Evolutionary conservation across 1,140 invertebrate genomes (phyloP).

Genomic region (Drosophila sechellia): DNA sequence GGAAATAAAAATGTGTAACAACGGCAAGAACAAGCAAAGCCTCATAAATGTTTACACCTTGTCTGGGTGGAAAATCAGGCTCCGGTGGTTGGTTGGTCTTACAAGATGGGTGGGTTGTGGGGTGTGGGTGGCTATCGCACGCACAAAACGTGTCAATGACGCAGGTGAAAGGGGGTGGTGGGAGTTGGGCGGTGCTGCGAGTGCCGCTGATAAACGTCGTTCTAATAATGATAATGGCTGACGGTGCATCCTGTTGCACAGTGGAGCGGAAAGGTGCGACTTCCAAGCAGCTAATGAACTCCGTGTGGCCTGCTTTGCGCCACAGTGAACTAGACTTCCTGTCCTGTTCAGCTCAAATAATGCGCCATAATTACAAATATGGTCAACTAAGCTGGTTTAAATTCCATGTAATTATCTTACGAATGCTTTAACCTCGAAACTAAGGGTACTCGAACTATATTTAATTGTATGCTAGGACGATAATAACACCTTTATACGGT

Average conservation of each 20-base stretch:
- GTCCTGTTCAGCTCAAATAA: neutral
- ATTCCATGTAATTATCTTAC: no score
- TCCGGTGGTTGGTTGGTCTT: slow-evolving; percentile 5
- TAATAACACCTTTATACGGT: no score
- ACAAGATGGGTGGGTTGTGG: slow-evolving; percentile 7
- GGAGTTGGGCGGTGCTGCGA: neutral
- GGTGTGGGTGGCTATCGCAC: slow-evolving; percentile 14
- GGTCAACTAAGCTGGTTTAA: no score
- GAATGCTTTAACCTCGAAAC: no score
- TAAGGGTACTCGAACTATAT: no score
- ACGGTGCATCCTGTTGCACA: slow-evolving; percentile 56
- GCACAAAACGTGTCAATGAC: slow-evolving; percentile 75
- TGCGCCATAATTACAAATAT: no score
- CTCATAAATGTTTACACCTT: slow-evolving; percentile 81
- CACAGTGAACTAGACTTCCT: slow-evolving; percentile 10
- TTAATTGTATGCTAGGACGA: no score
- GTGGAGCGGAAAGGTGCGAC: slow-evolving; percentile 38
- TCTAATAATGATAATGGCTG: slow-evolving; percentile 78
- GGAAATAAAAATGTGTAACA: slow-evolving; percentile 49
- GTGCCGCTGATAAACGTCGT: slow-evolving; percentile 58
- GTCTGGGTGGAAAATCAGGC: slow-evolving; percentile 45
- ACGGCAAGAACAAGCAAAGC: slow-evolving; percentile 49
- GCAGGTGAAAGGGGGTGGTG: slow-evolving; percentile 13
- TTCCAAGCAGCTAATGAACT: slow-evolving; percentile 38
- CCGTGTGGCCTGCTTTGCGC: slow-evolving; percentile 1